phyloP scores from a whole-genome alignment of 2,797 vertebrate species.

The Sebastes taczanowskii region DNA sequence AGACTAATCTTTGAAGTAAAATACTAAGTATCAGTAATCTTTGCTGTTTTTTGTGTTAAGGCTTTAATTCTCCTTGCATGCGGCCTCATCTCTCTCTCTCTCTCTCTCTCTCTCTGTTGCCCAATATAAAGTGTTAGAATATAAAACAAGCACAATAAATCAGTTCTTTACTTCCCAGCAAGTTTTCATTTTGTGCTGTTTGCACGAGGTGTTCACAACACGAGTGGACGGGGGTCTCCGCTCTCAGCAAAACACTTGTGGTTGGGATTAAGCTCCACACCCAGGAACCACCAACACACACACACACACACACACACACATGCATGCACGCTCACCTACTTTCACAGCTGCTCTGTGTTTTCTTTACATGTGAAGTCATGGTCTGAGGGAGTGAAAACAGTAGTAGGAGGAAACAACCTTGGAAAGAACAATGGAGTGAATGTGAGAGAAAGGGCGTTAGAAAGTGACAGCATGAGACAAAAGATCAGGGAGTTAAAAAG shows the following conservation, averaged over 20 bases:
- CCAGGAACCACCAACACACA: neutral
- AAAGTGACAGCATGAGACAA: neutral
- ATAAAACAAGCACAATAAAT: neutral
- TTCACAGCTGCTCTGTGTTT: slow-evolving; percentile 15
- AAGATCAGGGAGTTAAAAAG: neutral
- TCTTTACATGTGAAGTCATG: slow-evolving; percentile 8
- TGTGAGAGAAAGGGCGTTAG: neutral
- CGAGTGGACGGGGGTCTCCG: neutral
- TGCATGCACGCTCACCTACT: neutral
- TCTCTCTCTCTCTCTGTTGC: too few species aligned
- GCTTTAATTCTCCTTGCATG: neutral
- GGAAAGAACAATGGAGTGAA: slow-evolving; percentile 4
- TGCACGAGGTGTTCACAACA: slow-evolving; percentile 29
- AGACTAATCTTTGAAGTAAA: neutral
- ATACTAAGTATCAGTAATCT: neutral
- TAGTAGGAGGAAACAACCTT: neutral
- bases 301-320: neutral
- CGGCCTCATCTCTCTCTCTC: neutral
- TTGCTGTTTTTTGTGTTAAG: neutral
- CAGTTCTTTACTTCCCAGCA: neutral
- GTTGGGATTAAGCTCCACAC: slow-evolving; percentile 15
- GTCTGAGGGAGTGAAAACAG: neutral
- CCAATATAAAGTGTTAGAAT: neutral
- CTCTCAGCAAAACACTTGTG: slow-evolving; percentile 35
- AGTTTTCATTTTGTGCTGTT: slow-evolving; percentile 18